phyloP scores from a whole-genome alignment of 2,113 vertebrate genomes.

The Cricetomys ansorgei region DNA sequence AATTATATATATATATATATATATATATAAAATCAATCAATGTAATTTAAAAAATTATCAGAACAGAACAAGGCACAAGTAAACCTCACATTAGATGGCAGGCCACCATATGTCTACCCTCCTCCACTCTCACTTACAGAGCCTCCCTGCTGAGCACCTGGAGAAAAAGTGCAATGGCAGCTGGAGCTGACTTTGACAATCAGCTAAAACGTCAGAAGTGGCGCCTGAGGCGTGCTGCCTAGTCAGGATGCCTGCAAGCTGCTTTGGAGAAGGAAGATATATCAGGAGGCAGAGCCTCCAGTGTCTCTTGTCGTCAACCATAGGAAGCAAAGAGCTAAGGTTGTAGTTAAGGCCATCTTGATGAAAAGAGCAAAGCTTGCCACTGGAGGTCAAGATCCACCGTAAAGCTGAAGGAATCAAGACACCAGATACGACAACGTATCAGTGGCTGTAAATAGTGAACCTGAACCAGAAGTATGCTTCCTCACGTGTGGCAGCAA shows the following conservation, averaged over 20 bases:
- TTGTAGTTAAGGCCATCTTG: not conserved
- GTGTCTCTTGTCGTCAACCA: not conserved
- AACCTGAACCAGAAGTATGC: not conserved
- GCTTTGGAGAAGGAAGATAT: too few relatives aligned
- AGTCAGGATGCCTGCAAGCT: too few relatives aligned
- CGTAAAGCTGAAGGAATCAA: not conserved
- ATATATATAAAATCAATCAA: not conserved
- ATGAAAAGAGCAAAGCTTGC: not conserved
- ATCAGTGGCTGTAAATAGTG: not conserved
- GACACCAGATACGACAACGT: not conserved
- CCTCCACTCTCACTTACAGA: not conserved
- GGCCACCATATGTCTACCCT: not conserved
- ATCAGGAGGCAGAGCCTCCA: not conserved
- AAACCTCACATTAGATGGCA: not conserved
- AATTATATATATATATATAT: too few relatives aligned
- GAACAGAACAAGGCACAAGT: not conserved
- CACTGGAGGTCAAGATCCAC: not conserved
- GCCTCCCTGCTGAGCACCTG: not conserved
- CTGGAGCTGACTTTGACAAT: not conserved
- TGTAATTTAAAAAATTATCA: not conserved
- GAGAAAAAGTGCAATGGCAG: not conserved
- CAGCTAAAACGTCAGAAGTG: not conserved
- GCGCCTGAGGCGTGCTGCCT: too few relatives aligned
- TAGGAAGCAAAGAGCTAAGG: not conserved
- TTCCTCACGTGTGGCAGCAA: not conserved